Percentiles rank a stretch among this genome's conserved stretches.
Evolutionary conservation across 2,888 invertebrate genomes (phyloP).

Genomic region (Dilophus febrilis): DNA sequence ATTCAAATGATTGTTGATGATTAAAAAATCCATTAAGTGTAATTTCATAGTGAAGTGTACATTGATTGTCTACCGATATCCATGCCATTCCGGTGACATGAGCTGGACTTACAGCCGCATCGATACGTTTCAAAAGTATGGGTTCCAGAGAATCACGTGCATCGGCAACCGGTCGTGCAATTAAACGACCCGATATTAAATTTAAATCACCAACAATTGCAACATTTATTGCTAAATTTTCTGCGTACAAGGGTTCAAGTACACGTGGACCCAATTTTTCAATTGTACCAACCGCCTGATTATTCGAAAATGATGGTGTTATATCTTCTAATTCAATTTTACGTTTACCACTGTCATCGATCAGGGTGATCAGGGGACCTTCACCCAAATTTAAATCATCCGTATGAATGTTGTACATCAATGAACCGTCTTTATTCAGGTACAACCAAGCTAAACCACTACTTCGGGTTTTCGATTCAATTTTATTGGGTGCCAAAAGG

Average conservation of each 20-base stretch:
- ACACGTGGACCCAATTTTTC: slow-evolving; percentile 64
- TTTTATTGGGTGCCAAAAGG: slow-evolving; percentile 38
- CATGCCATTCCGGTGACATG: slow-evolving; percentile 61
- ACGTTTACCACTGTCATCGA: slow-evolving; percentile 53
- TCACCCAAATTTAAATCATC: slow-evolving; percentile 41
- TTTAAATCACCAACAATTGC: slow-evolving; percentile 38
- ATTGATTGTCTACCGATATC: slow-evolving; percentile 63
- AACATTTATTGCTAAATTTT: slow-evolving; percentile 63
- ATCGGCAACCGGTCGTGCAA: slow-evolving; percentile 53
- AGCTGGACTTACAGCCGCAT: slow-evolving; percentile 34
- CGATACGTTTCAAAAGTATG: slow-evolving; percentile 43
- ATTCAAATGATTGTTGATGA: slow-evolving; percentile 29
- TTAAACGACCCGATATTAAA: slow-evolving; percentile 49
- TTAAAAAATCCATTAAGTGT: slow-evolving; percentile 28
- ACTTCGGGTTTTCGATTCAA: slow-evolving; percentile 31
- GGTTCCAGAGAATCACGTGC: slow-evolving; percentile 53
- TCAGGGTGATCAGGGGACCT: slow-evolving; percentile 49
- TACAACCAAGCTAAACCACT: slow-evolving; percentile 63
- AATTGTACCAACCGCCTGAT: slow-evolving; percentile 54
- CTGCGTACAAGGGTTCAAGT: slow-evolving; percentile 65
- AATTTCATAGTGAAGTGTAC: slow-evolving; percentile 65
- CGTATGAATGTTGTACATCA: slow-evolving; percentile 59
- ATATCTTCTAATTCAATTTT: slow-evolving; percentile 59
- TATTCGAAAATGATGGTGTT: slow-evolving; percentile 38
- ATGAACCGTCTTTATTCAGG: slow-evolving; percentile 57